A percentile compares a stretch with the other conserved stretches of the same genome.
Conservation (phyloP, 2,113 vertebrate genomes). For the Hyla sarda region DNA sequence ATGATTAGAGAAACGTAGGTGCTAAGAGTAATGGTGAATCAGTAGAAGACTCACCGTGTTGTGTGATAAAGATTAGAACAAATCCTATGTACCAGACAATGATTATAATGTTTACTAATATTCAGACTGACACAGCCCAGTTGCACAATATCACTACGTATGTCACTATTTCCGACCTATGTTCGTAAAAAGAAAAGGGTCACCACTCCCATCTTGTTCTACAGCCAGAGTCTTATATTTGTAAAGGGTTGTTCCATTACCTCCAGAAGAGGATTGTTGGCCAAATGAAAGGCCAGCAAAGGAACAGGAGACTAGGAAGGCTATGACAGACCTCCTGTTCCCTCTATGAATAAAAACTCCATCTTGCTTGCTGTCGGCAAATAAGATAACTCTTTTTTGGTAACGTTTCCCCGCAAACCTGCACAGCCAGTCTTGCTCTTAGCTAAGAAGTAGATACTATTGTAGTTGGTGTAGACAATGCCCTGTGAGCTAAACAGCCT, state of each 20-base stretch:
- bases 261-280: neutral
- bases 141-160: neutral
- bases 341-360: too few relatives aligned
- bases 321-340: too few relatives aligned
- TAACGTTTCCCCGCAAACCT: too few relatives aligned
- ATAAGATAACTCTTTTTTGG: too few relatives aligned
- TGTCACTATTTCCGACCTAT: neutral
- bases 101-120: neutral
- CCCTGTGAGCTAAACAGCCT: too few relatives aligned
- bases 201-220: neutral
- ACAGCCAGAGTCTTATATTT: neutral
- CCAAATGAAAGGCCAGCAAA: neutral
- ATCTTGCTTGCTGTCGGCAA: neutral
- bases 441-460: neutral
- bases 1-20: constrained; percentile 5
- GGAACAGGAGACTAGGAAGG: too few relatives aligned
- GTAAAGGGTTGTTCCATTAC: neutral
- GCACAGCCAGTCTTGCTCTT: too few relatives aligned
- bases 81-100: neutral
- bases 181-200: neutral
- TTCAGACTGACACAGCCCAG: neutral
- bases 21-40: neutral
- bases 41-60: neutral
- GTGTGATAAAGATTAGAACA: neutral
- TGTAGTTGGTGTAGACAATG: neutral